A percentile compares a stretch with the other conserved stretches of the same genome.
Evolutionary conservation across 2,888 invertebrate genomes (phyloP).

Genomic region (Girardia tigrina): DNA sequence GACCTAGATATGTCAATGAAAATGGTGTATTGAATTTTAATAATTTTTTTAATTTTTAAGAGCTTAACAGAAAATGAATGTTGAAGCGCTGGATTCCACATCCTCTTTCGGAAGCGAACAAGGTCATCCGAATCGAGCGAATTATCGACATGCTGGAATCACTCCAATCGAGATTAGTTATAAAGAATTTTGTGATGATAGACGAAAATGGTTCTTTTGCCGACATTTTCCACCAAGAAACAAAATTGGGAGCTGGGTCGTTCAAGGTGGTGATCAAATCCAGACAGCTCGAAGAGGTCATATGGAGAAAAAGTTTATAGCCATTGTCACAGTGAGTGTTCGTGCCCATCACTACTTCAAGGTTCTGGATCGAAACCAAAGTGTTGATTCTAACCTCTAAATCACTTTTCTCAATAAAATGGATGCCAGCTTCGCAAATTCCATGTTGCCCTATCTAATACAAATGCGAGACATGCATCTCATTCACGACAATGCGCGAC

Average conservation of each 20-base stretch:
- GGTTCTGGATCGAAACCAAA: conserved; percentile 24
- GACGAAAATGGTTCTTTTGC: conserved; percentile 27
- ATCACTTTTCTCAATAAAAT: conserved; percentile 27
- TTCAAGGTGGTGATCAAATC: conserved; percentile 3
- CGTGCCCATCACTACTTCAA: conserved; percentile 27
- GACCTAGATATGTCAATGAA: no score
- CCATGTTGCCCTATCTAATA: not conserved
- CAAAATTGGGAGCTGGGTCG: conserved; percentile 26
- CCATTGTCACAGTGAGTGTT: conserved; percentile 26
- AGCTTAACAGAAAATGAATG: conserved; percentile 26
- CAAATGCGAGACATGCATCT: conserved; percentile 27
- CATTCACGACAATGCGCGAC: conserved; percentile 32
- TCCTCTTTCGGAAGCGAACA: conserved; percentile 28
- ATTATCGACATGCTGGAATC: conserved; percentile 26
- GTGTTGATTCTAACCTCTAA: conserved; percentile 21
- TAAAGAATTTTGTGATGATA: conserved; percentile 13
- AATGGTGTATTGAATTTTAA: conserved; percentile 30
- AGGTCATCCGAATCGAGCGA: conserved; percentile 32
- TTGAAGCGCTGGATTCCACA: conserved; percentile 31
- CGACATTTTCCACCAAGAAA: conserved; percentile 24
- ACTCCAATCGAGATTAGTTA: conserved; percentile 21
- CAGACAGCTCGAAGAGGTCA: conserved; percentile 13
- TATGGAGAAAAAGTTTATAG: conserved; percentile 29
- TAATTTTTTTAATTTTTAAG: no score
- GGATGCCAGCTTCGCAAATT: not conserved